phyloP scores from a whole-genome alignment of 2,888 invertebrate genomes.

The Cenopis cana region DNA sequence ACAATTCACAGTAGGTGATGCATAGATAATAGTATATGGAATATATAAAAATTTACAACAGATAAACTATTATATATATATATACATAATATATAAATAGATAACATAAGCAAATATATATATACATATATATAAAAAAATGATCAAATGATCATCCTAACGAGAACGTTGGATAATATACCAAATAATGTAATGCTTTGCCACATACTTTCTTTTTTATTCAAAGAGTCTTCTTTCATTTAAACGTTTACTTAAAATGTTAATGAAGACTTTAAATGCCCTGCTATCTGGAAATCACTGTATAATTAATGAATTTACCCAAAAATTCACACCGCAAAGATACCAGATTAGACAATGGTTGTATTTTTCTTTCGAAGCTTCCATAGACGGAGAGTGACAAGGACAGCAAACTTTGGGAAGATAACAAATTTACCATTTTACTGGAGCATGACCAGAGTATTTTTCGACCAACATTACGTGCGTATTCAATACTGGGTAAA shows the following conservation, averaged over 20 bases:
- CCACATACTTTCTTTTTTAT: not conserved
- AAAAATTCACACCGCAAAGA: slow-evolving; percentile 19
- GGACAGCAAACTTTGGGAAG: not conserved
- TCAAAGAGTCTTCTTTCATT: not conserved
- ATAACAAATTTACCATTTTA: slow-evolving; percentile 22
- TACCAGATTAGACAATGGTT: slow-evolving; percentile 6
- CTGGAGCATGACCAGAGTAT: slow-evolving; percentile 6
- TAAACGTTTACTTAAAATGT: slow-evolving; percentile 8
- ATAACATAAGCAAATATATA: too few relatives aligned
- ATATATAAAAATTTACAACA: too few relatives aligned
- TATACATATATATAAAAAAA: too few relatives aligned
- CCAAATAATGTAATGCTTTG: not conserved
- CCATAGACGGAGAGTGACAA: not conserved
- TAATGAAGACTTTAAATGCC: not conserved
- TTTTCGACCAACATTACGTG: not conserved
- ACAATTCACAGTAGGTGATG: too few relatives aligned
- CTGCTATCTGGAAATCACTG: slow-evolving; percentile 9
- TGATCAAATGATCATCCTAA: not conserved
- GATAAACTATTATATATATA: too few relatives aligned
- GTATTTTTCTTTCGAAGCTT: not conserved
- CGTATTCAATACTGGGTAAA: not conserved
- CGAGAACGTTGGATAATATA: not conserved
- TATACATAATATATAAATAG: too few relatives aligned
- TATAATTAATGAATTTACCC: slow-evolving; percentile 12
- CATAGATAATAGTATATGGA: too few relatives aligned